Percentiles rank a stretch among this genome's conserved stretches.
phyloP scores from a whole-genome alignment of 2,113 vertebrate species.

The Carollia perspicillata region DNA sequence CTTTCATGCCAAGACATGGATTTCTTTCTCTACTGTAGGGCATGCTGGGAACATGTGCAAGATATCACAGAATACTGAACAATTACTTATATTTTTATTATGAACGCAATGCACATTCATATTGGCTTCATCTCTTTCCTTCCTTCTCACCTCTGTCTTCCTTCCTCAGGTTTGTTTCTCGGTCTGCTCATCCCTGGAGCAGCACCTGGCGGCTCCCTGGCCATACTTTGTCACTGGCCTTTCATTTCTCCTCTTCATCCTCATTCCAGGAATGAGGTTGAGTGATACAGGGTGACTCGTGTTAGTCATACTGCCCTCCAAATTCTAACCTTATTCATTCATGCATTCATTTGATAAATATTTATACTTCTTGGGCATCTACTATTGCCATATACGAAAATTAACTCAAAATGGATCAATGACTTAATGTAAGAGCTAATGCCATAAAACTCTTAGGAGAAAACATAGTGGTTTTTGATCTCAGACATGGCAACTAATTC shows the following conservation, averaged over 20 bases:
- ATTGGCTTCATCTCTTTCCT: neutral
- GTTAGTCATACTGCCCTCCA: neutral
- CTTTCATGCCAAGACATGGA: accelerated
- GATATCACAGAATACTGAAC: neutral
- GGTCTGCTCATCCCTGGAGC: neutral
- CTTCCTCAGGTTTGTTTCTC: no score
- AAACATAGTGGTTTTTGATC: neutral
- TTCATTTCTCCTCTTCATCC: neutral
- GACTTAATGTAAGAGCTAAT: neutral
- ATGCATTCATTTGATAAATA: neutral
- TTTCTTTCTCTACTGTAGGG: neutral
- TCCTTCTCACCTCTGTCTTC: neutral
- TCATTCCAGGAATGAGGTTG: neutral
- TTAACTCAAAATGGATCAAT: neutral
- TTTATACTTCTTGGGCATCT: neutral
- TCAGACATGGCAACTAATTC: neutral
- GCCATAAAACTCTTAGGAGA: neutral
- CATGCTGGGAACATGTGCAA: accelerated
- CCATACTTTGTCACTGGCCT: neutral
- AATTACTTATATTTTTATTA: neutral
- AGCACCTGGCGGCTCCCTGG: no score
- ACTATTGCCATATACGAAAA: neutral
- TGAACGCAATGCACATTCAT: neutral
- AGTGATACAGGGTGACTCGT: neutral
- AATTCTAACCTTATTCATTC: neutral